These are phyloP conservation scores for Hecatera dysodea DNA, from an alignment of 2,888 invertebrate species.

Conservation along the genomic window DNA sequence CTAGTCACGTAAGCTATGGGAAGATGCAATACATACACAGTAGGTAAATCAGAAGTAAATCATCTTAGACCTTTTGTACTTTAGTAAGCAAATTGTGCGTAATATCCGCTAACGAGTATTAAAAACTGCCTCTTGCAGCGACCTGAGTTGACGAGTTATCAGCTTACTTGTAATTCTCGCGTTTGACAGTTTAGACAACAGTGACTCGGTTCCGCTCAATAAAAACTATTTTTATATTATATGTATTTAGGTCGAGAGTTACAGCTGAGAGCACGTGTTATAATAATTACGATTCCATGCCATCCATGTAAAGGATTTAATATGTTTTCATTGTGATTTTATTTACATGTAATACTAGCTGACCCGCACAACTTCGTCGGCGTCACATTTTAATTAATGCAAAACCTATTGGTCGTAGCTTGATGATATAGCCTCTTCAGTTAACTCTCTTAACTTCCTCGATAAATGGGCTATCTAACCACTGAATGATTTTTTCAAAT, in stretches of 20 bases:
- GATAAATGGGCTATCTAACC: no score
- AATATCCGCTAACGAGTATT: constrained; percentile 1
- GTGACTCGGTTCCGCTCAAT: constrained; percentile 14
- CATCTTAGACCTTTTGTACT: not conserved
- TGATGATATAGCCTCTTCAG: no score
- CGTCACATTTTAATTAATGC: no score
- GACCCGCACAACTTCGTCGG: no score
- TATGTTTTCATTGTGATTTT: constrained; percentile 36
- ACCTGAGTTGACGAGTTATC: constrained; percentile 19
- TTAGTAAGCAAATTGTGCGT: constrained; percentile 13
- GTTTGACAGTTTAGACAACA: constrained; percentile 13
- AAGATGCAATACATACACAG: not conserved
- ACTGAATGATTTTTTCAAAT: no score
- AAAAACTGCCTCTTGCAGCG: constrained; percentile 8
- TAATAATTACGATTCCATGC: constrained; percentile 24
- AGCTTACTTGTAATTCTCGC: not conserved
- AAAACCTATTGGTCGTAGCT: no score
- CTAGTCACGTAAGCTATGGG: not conserved
- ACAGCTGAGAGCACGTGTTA: constrained; percentile 17
- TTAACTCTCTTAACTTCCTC: no score
- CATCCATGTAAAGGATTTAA: constrained; percentile 31
- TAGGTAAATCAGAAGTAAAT: not conserved
- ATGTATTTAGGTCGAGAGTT: not conserved
- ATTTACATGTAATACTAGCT: constrained; percentile 27
- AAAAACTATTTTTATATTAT: constrained; percentile 10